Base-by-base conservation (phyloP, 1,140 invertebrate genomes). In the Rhagoletis zephyria region DNA sequence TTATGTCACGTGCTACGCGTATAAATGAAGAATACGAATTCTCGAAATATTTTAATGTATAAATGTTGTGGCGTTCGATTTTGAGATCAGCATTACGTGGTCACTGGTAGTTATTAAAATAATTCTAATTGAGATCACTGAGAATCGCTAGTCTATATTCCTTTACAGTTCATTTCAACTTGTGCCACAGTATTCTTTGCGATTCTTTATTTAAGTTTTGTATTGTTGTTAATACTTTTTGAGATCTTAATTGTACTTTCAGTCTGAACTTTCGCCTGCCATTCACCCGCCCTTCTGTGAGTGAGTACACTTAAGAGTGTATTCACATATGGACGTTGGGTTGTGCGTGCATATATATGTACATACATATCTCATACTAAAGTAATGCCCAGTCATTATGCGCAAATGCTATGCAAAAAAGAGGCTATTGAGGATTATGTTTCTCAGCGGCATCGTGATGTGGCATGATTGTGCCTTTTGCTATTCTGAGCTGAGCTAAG, bases 341-440 rank as follows among this genome's bases (percentile, higher is more conserved):
- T 81, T 14, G 48, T 30, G 30, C 9, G 19, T n/a, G 56, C 30
- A n/a, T 19, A 56, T n/a, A 56, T 81, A 56, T 56, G n/a, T 81
- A 56, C n/a, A 19, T 56, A n/a, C 16, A 70, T 70, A 12, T 56
- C 61, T n/a, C 16, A 16, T 16, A 70, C 14, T 51, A 56, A 30
- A 81, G 48, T 81, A 19, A 81, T 81, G 74, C 74, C 19, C 74
- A 81, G 74, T 81, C 74, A 81, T 81, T 81, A 81, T 81, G 48
- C 74, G 74, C 74, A 56, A 56, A 81, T 81, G 74, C 48, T 51
- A 81, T 81, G 74, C 74, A 56, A 81, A 30, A 30, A 56, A 81
- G 74, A 81, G 74, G n/a, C 48, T 81, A 81, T 30, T 81, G 74
- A n/a, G 74, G 74, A 81, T 81, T 81, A 81, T 30, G 74, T 56